Evolutionary conservation across 2,888 invertebrate genomes (phyloP), one percentile per base, ranked within the genome.

Genomic region (Orchesella flavescens): DNA sequence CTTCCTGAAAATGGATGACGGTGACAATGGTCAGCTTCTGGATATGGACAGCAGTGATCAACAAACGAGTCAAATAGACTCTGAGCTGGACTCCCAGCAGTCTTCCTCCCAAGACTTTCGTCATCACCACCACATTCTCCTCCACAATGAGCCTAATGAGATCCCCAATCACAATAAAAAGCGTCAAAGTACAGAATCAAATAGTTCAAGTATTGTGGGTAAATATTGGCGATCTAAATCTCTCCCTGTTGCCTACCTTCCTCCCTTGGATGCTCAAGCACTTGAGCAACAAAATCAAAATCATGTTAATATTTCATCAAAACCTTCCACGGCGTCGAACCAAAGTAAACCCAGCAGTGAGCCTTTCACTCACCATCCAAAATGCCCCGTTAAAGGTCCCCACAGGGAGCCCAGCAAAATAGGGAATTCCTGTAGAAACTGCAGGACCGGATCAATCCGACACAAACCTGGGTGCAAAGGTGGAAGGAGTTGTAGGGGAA

Each of bases 221-320:
- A 84, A 85, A 66, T 86, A 86, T 46, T 86, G 80, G 84, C 82
- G 86, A 23, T 86, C 86, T 9, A 86, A 86, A 46, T 85, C 85
- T 15, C 46, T 86, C n/a, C 86, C 86, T 9, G 85, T 83, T 9
- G 86, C 86, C 1, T 86, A 86, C 73, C 83, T 86, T 55, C 86
- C 86, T 0, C 85, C 75, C 17, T 34, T 75, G 17, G 55, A 34
- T 12, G 13, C 43, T 55, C 61, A 57, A 34, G 1, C 46, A 4
- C 17, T 19, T 12, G 9, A 15, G n/a, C 71, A 75, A 53, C 34
- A 34, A 34, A 34, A 34, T 10, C 72, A 71, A 57, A 73, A 21
- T 57, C 53, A 4, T 21, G 55, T 53, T 12, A 17, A 4, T 12
- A 49, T 43, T 10, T 1, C 44, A 43, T 17, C 65, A 59, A 9